A percentile compares a stretch with the other conserved stretches of the same genome.
Conservation (phyloP, 2,888 invertebrate species). For the Caenorhabditis zanzibari region DNA sequence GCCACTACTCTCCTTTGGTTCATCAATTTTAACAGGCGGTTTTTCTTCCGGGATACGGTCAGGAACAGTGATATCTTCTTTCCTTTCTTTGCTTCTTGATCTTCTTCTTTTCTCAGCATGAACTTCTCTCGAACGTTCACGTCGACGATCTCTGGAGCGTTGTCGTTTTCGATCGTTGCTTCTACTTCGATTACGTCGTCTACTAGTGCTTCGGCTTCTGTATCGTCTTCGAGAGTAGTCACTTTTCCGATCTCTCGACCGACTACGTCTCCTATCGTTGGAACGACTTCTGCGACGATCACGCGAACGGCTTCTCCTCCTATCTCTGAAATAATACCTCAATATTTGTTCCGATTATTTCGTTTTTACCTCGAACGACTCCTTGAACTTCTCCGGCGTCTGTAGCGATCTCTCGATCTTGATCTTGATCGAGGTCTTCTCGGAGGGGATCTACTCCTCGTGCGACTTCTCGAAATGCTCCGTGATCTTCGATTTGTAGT, state of each 20-base stretch:
- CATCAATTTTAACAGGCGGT: conserved; percentile 6
- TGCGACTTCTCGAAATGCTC: conserved; percentile 9
- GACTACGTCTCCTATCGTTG: conserved; percentile 32
- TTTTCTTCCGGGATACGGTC: conserved; percentile 27
- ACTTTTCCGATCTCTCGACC: conserved; percentile 46
- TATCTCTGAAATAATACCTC: conserved; percentile 14
- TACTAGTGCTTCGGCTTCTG: conserved; percentile 25
- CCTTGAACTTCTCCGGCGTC: conserved; percentile 38
- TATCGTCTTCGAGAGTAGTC: conserved; percentile 22
- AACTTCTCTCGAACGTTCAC: conserved; percentile 43
- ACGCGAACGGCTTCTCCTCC: conserved; percentile 23
- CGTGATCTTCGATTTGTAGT: conserved; percentile 26
- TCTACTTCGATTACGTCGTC: conserved; percentile 22
- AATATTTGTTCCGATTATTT: neutral
- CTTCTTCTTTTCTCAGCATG: conserved; percentile 21
- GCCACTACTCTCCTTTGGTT: conserved; percentile 45
- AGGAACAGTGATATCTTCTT: neutral
- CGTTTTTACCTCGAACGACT: conserved; percentile 24
- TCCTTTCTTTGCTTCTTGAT: conserved; percentile 11
- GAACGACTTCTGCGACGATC: conserved; percentile 48
- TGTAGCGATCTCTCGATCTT: conserved; percentile 45
- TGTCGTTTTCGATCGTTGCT: conserved; percentile 34
- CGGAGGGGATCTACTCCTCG: conserved; percentile 44
- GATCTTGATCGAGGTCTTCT: conserved; percentile 23
- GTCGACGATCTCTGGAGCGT: conserved; percentile 29